Base-by-base conservation (phyloP, 2,888 invertebrate species). In the Mesorhabditis sp. region DNA sequence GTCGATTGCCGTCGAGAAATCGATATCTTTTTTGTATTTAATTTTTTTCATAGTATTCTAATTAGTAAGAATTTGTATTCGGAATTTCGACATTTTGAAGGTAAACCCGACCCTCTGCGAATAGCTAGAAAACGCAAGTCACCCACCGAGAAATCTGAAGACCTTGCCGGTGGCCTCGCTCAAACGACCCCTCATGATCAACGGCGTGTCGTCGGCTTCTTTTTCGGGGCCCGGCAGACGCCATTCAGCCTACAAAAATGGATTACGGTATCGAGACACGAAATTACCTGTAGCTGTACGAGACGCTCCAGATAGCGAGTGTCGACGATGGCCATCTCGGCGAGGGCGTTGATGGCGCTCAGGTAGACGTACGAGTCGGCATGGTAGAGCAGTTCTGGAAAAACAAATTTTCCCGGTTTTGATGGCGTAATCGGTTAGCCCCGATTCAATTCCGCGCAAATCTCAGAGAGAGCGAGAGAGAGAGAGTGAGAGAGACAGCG, bases 301-400 rank as follows among this genome's bases (percentile, higher is more conserved):
- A 79, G 15, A 4, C 67, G 61, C 2, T 70, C 70, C 28, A 82
- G 73, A 64, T 67, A 71, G 6, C 69, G 67, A 5, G 70, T 65
- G 50, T 80, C 72, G 68, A 69, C 76, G 64, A 65, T 70, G 3
- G 76, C 75, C 63, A 82, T 72, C 69, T 83, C 82, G 41, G 80
- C 78, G 28, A 83, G 67, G 42, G 76, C 73, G 68, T 82, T 82
- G 67, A 83, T 78, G 4, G 82, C 79, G 4, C 80, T 70, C 66
- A 83, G 70, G 67, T 70, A 83, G 5, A 83, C 79, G 69, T 81
- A 83, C 41, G 79, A 79, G 70, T 83, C 83, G 5, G 66, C 66
- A 58, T 79, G 71, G 0, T 41, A 45, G 5, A 80, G 58, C 15
- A 71, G 67, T 5, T 73, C 77, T 79, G 70, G 41, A 72, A 28